Percentiles rank a stretch among this genome's conserved stretches.
Evolutionary conservation across 1,140 invertebrate genomes (phyloP).

Genomic region (Diprion similis): DNA sequence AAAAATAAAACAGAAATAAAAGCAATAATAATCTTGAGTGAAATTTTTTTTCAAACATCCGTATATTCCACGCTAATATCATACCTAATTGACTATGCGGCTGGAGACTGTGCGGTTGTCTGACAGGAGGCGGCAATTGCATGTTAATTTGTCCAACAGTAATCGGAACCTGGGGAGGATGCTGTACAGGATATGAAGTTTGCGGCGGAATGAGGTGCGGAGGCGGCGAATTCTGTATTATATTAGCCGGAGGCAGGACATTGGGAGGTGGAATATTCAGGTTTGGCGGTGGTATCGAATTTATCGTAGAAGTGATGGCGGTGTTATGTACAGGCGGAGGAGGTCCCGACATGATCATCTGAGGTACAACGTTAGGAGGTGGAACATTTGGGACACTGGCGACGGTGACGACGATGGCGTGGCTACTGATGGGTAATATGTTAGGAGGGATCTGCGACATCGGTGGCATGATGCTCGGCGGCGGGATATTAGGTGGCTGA

Average conservation of each 20-base stretch:
- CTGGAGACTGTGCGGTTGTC: constrained; percentile 40
- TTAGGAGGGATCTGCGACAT: constrained; percentile 55
- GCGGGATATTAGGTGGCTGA: constrained; percentile 57
- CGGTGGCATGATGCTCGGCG: constrained; percentile 49
- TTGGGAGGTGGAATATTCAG: constrained; percentile 44
- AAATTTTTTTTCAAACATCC: constrained; percentile 24
- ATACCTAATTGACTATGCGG: constrained; percentile 47
- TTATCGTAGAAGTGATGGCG: constrained; percentile 44
- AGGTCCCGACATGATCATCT: constrained; percentile 58
- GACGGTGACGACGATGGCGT: constrained; percentile 56
- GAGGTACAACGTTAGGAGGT: constrained; percentile 55
- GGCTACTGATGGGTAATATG: constrained; percentile 52
- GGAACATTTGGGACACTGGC: constrained; percentile 52
- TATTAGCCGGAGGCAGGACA: constrained; percentile 37
- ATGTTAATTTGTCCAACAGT: constrained; percentile 46
- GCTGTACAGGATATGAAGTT: constrained; percentile 38
- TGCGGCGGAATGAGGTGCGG: constrained; percentile 39
- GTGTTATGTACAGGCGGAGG: constrained; percentile 43
- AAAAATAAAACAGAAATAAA: constrained; percentile 10
- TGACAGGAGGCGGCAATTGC: constrained; percentile 52
- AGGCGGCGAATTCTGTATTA: constrained; percentile 38
- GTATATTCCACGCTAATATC: constrained; percentile 14
- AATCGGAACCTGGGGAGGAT: constrained; percentile 45
- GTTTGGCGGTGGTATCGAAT: constrained; percentile 52
- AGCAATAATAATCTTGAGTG: not conserved